A percentile compares a stretch with the other conserved stretches of the same genome.
Evolutionary conservation across 2,797 vertebrate genomes (phyloP).

Genomic region (Galaxias olidus): DNA sequence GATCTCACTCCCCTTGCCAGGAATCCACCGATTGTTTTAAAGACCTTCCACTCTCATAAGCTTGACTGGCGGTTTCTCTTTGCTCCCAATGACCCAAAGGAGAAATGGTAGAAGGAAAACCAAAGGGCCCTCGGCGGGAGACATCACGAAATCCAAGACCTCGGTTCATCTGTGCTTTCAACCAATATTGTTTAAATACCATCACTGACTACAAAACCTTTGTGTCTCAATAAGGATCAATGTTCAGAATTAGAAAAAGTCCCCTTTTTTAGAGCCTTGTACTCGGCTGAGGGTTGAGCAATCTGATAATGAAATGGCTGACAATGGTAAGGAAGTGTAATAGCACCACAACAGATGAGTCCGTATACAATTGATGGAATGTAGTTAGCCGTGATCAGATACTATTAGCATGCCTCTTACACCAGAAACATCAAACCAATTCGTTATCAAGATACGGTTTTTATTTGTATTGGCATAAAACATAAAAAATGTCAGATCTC

Average conservation of each 20-base stretch:
- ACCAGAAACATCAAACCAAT: too few relatives aligned
- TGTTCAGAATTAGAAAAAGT: constrained; percentile 15
- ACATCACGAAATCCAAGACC: constrained; percentile 31
- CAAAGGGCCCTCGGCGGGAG: constrained; percentile 58
- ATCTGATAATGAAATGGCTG: constrained; percentile 40
- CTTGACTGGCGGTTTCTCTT: constrained; percentile 41
- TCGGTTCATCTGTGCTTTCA: constrained; percentile 32
- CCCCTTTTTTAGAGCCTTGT: constrained; percentile 34
- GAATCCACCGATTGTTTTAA: constrained; percentile 70
- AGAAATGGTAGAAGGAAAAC: constrained; percentile 18
- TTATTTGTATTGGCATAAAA: too few relatives aligned
- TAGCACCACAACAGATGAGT: constrained; percentile 14
- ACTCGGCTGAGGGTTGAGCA: constrained; percentile 41
- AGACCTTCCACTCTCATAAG: constrained; percentile 62
- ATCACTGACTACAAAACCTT: constrained; percentile 15
- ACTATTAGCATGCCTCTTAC: too few relatives aligned
- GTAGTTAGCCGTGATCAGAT: too few relatives aligned
- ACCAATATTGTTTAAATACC: constrained; percentile 37
- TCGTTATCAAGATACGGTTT: too few relatives aligned
- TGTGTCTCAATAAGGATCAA: constrained; percentile 27
- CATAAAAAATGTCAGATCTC: not conserved
- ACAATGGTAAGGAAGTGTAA: constrained; percentile 24
- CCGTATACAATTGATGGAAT: constrained; percentile 8
- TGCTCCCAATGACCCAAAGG: constrained; percentile 46
- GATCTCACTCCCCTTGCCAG: constrained; percentile 60